phyloP scores from a whole-genome alignment of 2,888 invertebrate genomes.

The Pristionchus mayeri region DNA sequence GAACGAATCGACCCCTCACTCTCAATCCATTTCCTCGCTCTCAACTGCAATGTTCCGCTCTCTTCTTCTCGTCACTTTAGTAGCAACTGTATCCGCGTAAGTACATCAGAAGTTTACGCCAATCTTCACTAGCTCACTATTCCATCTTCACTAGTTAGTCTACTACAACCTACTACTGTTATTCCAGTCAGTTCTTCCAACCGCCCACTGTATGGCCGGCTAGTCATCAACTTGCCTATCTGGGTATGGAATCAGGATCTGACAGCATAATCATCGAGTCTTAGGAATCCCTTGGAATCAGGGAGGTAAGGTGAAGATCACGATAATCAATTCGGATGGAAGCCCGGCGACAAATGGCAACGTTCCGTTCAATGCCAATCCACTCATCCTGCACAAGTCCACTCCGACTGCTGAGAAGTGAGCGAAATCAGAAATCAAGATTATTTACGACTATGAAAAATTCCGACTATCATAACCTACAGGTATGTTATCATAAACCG shows the following conservation, averaged over 20 bases:
- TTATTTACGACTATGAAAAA: too few species aligned
- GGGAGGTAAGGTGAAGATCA: slow-evolving; percentile 47
- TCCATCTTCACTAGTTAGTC: too few species aligned
- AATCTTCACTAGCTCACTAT: too few species aligned
- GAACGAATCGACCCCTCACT: slow-evolving; percentile 18
- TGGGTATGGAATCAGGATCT: slow-evolving; percentile 13
- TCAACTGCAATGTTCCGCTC: neutral
- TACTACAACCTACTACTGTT: neutral
- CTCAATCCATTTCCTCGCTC: neutral
- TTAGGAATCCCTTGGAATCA: slow-evolving; percentile 43
- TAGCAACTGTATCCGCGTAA: neutral
- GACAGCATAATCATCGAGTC: neutral
- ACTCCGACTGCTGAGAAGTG: slow-evolving; percentile 36
- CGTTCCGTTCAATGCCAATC: slow-evolving; percentile 46
- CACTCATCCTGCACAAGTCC: slow-evolving; percentile 44
- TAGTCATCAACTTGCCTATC: slow-evolving; percentile 36
- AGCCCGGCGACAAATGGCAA: slow-evolving; percentile 29
- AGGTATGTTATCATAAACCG: slow-evolving; percentile 49
- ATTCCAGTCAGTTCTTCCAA: slow-evolving; percentile 41
- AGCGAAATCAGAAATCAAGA: too few species aligned
- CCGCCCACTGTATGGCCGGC: slow-evolving; percentile 20
- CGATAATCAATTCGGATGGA: slow-evolving; percentile 39
- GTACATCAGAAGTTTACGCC: neutral
- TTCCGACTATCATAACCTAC: too few species aligned
- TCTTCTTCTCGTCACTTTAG: neutral